Evolutionary conservation across 1,140 invertebrate species (phyloP), one percentile per base, ranked within the genome.

Genomic region (Cepaea nemoralis): DNA sequence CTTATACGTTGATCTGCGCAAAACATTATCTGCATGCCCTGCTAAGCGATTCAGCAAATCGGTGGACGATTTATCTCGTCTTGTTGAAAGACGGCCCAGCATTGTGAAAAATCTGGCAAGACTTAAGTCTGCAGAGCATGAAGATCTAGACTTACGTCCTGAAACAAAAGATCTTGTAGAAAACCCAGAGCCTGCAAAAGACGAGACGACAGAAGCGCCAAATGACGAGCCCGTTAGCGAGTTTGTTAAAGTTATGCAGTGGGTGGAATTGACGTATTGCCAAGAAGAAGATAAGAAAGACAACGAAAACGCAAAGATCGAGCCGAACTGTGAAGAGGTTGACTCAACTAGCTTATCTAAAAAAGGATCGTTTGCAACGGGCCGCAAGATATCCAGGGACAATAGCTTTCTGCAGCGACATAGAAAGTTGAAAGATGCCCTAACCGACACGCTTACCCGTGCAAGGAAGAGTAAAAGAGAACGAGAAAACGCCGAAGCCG

Each of bases 261-360:
- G 77, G 77, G 77, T 78, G n/a, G 77, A 78, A 31, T 67, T 78
- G 22, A 78, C 77, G 31, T 78, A 78, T 31, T 78, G 77, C 77
- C 55, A 45, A 12, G 35, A 50, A 1, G 45, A 50, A 27, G 48
- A 73, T 8, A 48, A 71, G 2, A 37, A 37, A 42, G 48, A 59
- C 5, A 35, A 45, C 22, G 69, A 80, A 33, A 66, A 40, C 10
- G 76, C 12, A 14, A 75, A 45, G 5, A 48, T 27, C 22, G 35
- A 69, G 10, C 27, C 14, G 0, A 42, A 80, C 6, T 31, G 24
- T 6, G 66, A 73, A 35, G 69, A 73, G 6, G 45, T 22, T 33
- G n/a, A 50, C 5, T 3, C 59, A 14, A 42, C 27, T 24, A 27
- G 16, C 16, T 24, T 71, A 63, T 33, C 42, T 12, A 80, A 80